Percentiles rank a stretch among this genome's conserved stretches.
phyloP scores from a whole-genome alignment of 2,888 invertebrate species.

The Hyalella azteca region DNA sequence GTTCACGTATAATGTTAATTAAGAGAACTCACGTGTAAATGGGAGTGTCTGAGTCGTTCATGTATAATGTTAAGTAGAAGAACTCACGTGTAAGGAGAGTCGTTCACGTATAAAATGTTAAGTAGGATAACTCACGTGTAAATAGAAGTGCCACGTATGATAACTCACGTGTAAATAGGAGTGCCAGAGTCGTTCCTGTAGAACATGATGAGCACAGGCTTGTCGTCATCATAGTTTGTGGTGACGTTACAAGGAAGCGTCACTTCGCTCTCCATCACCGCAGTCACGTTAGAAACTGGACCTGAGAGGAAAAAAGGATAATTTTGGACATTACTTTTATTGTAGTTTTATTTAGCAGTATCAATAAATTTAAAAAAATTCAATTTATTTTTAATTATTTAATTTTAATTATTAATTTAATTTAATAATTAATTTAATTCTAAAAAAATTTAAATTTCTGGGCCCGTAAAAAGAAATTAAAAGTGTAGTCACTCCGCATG shows the following conservation, averaged over 20 bases:
- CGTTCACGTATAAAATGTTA: constrained; percentile 62
- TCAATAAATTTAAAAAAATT: background rate
- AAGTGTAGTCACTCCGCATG: too few species aligned
- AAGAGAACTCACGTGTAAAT: constrained; percentile 60
- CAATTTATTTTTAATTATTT: background rate
- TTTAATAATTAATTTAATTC: too few species aligned
- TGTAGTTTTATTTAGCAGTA: background rate
- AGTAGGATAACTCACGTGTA: constrained; percentile 61
- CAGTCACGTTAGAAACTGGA: constrained; percentile 59
- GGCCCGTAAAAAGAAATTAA: too few species aligned
- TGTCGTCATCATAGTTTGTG: constrained; percentile 60
- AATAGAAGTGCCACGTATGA: constrained; percentile 60
- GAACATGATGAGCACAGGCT: constrained; percentile 61
- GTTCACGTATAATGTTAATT: constrained; percentile 61
- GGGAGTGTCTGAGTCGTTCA: constrained; percentile 61
- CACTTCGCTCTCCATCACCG: constrained; percentile 60
- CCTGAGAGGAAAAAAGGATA: constrained; percentile 46
- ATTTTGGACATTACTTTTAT: background rate
- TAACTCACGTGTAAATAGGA: constrained; percentile 61
- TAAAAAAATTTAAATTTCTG: too few species aligned
- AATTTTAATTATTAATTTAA: too few species aligned
- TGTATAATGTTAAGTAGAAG: constrained; percentile 60
- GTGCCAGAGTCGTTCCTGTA: constrained; percentile 61
- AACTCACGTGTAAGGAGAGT: constrained; percentile 61
- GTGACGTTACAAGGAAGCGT: constrained; percentile 61